phyloP scores from a whole-genome alignment of 2,113 vertebrate species.

The Speoplatyrhinus poulsoni region DNA sequence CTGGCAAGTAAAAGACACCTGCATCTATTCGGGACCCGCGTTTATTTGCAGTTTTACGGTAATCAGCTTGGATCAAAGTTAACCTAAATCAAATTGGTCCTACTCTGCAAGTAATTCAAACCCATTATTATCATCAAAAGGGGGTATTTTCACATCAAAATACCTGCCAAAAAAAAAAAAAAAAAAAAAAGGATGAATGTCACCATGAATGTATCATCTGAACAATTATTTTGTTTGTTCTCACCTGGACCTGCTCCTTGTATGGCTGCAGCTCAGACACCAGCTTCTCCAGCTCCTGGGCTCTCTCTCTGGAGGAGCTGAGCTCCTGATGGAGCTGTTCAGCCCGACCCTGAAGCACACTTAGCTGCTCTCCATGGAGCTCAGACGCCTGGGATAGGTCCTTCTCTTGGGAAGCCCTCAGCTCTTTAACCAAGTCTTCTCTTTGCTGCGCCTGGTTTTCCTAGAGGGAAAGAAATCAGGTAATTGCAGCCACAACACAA shows the following conservation, averaged over 20 bases:
- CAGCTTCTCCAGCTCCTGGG: constrained; percentile 72
- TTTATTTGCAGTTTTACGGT: too few relatives aligned
- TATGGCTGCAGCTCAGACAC: constrained; percentile 80
- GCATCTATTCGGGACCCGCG: too few relatives aligned
- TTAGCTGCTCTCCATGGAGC: constrained; percentile 70
- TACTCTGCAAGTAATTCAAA: not conserved
- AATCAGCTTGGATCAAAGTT: too few relatives aligned
- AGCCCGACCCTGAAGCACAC: constrained; percentile 69
- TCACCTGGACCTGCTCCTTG: constrained; percentile 85
- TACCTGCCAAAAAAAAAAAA: not conserved
- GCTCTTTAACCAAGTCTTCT: constrained; percentile 74
- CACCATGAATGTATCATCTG: not conserved
- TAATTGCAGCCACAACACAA: not conserved
- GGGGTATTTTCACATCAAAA: not conserved
- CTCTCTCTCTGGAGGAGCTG: constrained; percentile 66
- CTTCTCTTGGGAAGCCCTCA: constrained; percentile 78
- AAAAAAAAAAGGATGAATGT: too few relatives aligned
- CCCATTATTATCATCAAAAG: not conserved
- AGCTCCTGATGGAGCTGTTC: constrained; percentile 74
- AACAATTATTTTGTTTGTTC: not conserved
- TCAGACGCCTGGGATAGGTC: constrained; percentile 69
- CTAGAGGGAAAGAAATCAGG: constrained; percentile 40
- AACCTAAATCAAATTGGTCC: too few relatives aligned
- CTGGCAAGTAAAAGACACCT: too few relatives aligned
- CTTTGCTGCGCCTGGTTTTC: constrained; percentile 72